Base-by-base conservation (phyloP, 2,888 invertebrate species). In the Boloria selene region DNA sequence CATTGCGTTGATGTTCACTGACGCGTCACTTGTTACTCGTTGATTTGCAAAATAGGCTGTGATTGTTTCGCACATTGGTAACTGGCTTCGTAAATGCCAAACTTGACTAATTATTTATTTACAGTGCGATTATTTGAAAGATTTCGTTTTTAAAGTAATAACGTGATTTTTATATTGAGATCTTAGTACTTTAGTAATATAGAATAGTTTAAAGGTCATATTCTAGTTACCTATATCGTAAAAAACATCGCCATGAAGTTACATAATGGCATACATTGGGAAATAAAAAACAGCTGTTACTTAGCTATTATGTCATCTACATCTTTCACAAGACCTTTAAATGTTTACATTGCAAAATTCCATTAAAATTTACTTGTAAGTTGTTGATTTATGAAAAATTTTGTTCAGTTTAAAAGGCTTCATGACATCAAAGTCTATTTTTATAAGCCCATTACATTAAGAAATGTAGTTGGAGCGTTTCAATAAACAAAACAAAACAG, bases 1-100 rank as follows among this genome's bases (percentile, higher is more conserved):
- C 74, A 75, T 74, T 78, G 73, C 75, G 75, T 73, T 69, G 70
- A 72, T 71, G 75, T 70, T 73, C 69, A 53, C 64, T 64, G 68
- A 73, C 74, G 72, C 72, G 72, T 72, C 73, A 69, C 73, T 67
- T 64, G 68, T 64, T 61, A 68, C 69, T 42, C 51, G 69, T 65
- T 70, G 64, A 73, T 70, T 73, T 70, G 68, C 63, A 51, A 67
- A 58, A 58, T 65, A 53, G 69, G 50, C 51, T 58, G 44, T 70
- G 73, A 70, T 73, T 74, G 73, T 73, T 72, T 68, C 55, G 16
- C 49, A 59, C 10, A 17, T 14, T 14, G 59, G 14, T 17, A 49
- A 38, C 26, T 17, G 47, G 47, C 18, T 56, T 56, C 49, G 31
- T 38, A 50, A 49, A 49, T 13, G 16, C 4, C 26, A 6, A n/a